Evolutionary conservation across 2,888 invertebrate species (phyloP), one percentile per base, ranked within the genome.

Genomic region (Notocelia uddmanniana): DNA sequence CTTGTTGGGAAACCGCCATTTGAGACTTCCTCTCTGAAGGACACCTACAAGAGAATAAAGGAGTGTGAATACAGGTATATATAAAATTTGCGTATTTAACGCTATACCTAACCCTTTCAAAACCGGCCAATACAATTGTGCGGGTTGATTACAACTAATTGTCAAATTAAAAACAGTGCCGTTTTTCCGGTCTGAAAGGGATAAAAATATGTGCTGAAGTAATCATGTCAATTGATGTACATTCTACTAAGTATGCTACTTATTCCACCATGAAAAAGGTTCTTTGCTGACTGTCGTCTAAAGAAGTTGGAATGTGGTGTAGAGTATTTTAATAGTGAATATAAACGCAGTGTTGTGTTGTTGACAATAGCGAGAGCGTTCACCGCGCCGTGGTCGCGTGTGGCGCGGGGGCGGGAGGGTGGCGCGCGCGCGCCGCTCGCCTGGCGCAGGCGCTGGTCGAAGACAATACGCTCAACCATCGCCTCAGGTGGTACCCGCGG

Each of bases 1-100:
- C 94, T 99, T 8, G 97, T 99, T 67, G 99, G 99, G 18, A 98
- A 98, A 83, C 99, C 99, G 21, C 99, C 99, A 3, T 99, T 99
- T 89, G 99, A 99, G 92, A 99, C 99, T 0, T 96, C 96, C 73
- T 97, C 97, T 37, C 95, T 99, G 55, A 98, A 97, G 85, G 99
- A 99, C 85, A 99, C 99, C 0, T 99, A 99, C 88, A 95, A 96
- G 48, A 96, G 97, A 80, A 99, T 99, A 80, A 98, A 98, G 84
- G 97, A 97, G 85, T 99, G 99, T 88, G 98, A 99, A 87, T 99
- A 99, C 86, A 96, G 95, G 95, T 95, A 85, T 13, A 31, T 19
- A 63, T 45, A 10, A n/a, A 10, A 18, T 55, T 54, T 45, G n/a
- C 8, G n/a, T 45, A 45, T 45, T 45, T 6, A 45, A 45, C n/a